Percentiles rank a stretch among this genome's conserved stretches.
Conservation (phyloP, 2,797 vertebrate species). For the Mormyrus hasselquistii region DNA sequence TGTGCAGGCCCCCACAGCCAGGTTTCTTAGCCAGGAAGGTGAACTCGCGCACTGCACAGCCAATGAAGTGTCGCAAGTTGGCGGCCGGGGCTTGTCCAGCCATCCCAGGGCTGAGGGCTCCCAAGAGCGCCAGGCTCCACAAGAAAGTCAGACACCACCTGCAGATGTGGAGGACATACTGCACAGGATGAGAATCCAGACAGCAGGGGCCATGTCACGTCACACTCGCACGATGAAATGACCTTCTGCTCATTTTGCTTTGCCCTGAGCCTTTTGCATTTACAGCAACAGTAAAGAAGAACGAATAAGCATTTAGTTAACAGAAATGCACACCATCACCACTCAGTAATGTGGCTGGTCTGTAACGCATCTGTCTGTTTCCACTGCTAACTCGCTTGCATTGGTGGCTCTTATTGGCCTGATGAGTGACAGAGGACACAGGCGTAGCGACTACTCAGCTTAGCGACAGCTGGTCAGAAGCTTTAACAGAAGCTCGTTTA, state of each 20-base stretch:
- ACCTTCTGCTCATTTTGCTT: neutral
- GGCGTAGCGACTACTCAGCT: neutral
- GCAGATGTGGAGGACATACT: neutral
- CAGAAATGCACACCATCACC: neutral
- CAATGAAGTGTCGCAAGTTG: conserved; percentile 72
- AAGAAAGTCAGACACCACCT: conserved; percentile 29
- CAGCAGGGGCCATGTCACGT: neutral
- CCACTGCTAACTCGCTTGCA: neutral
- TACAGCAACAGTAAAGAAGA: neutral
- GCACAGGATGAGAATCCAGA: conserved; percentile 8
- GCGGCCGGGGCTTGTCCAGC: conserved; percentile 41
- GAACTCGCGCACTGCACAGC: conserved; percentile 85
- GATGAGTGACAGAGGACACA: neutral
- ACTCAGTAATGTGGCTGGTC: neutral
- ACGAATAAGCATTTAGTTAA: neutral
- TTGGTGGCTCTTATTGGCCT: neutral
- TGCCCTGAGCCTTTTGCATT: neutral
- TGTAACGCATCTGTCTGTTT: neutral
- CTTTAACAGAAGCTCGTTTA: neutral
- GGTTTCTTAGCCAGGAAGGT: conserved; percentile 83
- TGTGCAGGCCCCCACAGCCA: conserved; percentile 70
- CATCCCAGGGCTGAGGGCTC: conserved; percentile 35
- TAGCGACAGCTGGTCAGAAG: neutral
- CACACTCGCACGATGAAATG: neutral
- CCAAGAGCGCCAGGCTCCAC: conserved; percentile 38